Conservation (phyloP, 2,888 invertebrate genomes). For the Cheilosia impressa region DNA sequence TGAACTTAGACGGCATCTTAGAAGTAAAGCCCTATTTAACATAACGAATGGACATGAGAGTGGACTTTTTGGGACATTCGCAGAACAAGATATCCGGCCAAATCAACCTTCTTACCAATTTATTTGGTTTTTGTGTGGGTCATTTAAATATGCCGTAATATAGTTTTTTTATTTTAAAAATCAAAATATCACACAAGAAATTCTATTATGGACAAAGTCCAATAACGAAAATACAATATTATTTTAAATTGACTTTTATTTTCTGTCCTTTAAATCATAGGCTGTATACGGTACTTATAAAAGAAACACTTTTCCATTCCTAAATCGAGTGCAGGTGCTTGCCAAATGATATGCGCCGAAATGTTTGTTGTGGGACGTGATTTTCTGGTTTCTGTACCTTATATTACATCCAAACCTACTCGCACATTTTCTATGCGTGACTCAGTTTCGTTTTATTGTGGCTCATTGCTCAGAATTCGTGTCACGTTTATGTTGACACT, state of each 20-base stretch:
- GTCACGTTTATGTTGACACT: conserved; percentile 72
- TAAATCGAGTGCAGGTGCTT: conserved; percentile 47
- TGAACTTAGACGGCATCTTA: too few relatives aligned
- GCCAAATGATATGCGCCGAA: conserved; percentile 55
- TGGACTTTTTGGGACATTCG: too few relatives aligned
- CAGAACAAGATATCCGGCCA: too few relatives aligned
- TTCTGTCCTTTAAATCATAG: background rate
- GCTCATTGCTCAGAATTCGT: conserved; percentile 53
- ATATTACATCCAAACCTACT: conserved; percentile 9
- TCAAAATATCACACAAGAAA: background rate
- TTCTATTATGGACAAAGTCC: background rate
- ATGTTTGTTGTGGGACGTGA: conserved; percentile 54
- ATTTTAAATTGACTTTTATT: background rate
- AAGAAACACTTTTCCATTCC: conserved; percentile 12
- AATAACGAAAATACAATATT: background rate
- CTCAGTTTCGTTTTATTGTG: conserved; percentile 53
- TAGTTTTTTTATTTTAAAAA: too few relatives aligned
- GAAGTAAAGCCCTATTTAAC: too few relatives aligned
- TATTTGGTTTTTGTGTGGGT: too few relatives aligned
- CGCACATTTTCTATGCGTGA: conserved; percentile 42
- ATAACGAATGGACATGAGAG: too few relatives aligned
- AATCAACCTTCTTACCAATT: too few relatives aligned
- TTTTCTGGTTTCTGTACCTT: conserved; percentile 38
- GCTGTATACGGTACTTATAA: conserved; percentile 4
- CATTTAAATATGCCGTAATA: too few relatives aligned